phyloP scores from a whole-genome alignment of 2,113 vertebrate genomes.

The Peromyscus maniculatus region DNA sequence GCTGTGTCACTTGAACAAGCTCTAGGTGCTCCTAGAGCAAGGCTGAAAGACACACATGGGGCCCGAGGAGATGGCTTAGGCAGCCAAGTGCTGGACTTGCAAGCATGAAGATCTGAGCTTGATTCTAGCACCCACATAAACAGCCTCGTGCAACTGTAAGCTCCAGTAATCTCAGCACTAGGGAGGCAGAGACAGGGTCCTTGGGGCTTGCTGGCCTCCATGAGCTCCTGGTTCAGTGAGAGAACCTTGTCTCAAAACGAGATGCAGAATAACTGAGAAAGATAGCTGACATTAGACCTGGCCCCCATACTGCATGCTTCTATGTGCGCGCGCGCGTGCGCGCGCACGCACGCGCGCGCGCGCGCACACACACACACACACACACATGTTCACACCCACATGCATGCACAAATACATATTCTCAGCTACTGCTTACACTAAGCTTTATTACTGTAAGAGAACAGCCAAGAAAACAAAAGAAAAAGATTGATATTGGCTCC shows the following conservation, averaged over 20 bases:
- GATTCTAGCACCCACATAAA: not conserved
- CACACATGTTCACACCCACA: not conserved
- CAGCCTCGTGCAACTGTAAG: too few species aligned
- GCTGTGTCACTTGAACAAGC: not conserved
- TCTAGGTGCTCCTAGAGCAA: too few species aligned
- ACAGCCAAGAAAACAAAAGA: not conserved
- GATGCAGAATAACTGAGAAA: not conserved
- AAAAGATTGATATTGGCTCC: not conserved
- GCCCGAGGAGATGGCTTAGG: not conserved
- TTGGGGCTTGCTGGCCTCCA: too few species aligned
- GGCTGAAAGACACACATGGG: too few species aligned
- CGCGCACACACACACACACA: not conserved
- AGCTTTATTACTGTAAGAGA: not conserved
- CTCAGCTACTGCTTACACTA: not conserved
- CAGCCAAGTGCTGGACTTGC: not conserved
- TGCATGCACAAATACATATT: not conserved
- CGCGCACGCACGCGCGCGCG: accelerated
- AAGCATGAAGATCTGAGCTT: not conserved
- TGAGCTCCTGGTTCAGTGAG: not conserved
- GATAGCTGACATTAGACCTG: not conserved
- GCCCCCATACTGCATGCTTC: not conserved
- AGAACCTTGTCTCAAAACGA: not conserved
- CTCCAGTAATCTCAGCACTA: too few species aligned
- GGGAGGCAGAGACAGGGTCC: not conserved
- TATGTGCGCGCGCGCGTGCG: accelerated